Base-by-base conservation (phyloP, 2,797 vertebrate species). In the Garrulus glandarius region DNA sequence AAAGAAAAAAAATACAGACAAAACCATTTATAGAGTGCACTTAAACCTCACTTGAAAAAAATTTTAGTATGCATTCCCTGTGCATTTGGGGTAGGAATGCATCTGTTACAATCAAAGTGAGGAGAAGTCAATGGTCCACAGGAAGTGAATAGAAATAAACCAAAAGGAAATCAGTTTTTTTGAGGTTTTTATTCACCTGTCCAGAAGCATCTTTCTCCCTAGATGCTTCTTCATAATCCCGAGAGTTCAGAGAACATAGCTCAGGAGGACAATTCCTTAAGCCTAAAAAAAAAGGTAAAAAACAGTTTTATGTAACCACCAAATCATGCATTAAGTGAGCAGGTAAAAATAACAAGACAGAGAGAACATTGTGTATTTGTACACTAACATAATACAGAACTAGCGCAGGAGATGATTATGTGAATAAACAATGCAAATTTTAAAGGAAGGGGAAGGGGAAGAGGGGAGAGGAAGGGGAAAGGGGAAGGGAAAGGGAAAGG, bases 61-160 rank as follows among this genome's bases (percentile, higher is more conserved):
- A 32, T 32, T 77, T 79, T 75, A 67, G 9, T 18, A 36, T 8
- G 4, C 13, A 34, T 81, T 71, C 14, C 5, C 27, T 23, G 8
- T 49, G 19, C 17, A 46, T 21, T 5, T 34, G 1, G 3, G 2
- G 10, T 55, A 69, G 32, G 23, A 89, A 59, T 1, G 0, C 16
- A 56, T 50, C 27, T 69, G 22, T 69, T 65, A 29, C 0, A 1
- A 24, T 60, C 46, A 81, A 94, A 82, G 18, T 27, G 16, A 6
- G 4, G 26, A 75, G 49, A 78, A 41, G 21, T n/a, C 53, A 64
- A 37, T 87, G 20, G 7, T 47, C 10, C 11, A 37, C 37, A 75
- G 30, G 60, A 75, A 87, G 9, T 4, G 53, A 78, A 52, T 18
- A 1, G 67, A 90, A 84, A 63, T 22, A 63, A 92, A 65, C 5